A percentile compares a stretch with the other conserved stretches of the same genome.
Evolutionary conservation across 64 coral and sea anemone species (phyloP).

Genomic region (Pachyseris speciosa): DNA sequence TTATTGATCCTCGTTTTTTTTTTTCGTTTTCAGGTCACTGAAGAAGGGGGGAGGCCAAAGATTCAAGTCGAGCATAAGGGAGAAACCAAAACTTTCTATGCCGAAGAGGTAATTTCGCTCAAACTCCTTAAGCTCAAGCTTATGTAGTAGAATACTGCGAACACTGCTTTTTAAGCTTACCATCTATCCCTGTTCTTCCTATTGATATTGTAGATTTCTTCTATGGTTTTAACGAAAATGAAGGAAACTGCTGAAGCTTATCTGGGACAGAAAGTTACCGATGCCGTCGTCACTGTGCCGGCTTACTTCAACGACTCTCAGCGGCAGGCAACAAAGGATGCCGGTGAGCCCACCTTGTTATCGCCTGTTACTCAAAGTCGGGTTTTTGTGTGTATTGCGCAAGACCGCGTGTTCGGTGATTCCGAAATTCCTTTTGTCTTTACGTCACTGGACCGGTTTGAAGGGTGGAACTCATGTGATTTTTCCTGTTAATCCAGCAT

Average conservation of each 20-base stretch:
- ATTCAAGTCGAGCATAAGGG: slow-evolving; percentile 69
- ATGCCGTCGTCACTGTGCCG: slow-evolving; percentile 52
- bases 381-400: no score
- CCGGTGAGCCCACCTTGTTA: neutral
- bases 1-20: neutral
- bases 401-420: no score
- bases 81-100: slow-evolving; percentile 75
- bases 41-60: slow-evolving; percentile 67
- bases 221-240: slow-evolving; percentile 62
- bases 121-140: no score
- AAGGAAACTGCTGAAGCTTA: slow-evolving; percentile 62
- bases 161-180: neutral
- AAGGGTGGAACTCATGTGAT: no score
- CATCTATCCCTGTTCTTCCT: neutral
- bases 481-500: no score
- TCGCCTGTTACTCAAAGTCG: no score
- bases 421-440: no score
- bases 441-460: no score
- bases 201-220: slow-evolving; percentile 20
- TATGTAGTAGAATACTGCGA: no score
- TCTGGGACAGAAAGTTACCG: slow-evolving; percentile 35
- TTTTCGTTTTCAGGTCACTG: slow-evolving; percentile 40
- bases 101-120: slow-evolving; percentile 73
- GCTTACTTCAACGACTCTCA: slow-evolving; percentile 61
- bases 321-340: slow-evolving; percentile 49